Base-by-base conservation (phyloP, 1,140 invertebrate species). In the Himalopsyche phryganea region DNA sequence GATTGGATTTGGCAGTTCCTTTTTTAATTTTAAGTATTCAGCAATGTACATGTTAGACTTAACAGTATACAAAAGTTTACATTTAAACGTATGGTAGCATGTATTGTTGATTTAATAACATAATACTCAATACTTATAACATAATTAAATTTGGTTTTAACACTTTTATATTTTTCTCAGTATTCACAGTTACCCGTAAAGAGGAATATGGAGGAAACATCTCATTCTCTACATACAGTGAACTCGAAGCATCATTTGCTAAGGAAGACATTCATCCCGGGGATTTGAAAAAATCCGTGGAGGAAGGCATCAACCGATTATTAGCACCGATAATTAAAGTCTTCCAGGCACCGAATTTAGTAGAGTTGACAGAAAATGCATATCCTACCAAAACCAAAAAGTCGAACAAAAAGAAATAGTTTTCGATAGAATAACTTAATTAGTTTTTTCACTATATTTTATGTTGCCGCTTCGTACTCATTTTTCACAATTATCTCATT, bases 281-380 rank as follows among this genome's bases (percentile, higher is more conserved):
- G 36, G 96, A 98, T 80, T 80, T 99, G 50, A 98, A 98, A 77
- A 78, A 74, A 45, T 83, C 87, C 42, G 88, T 93, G 18, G 92
- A 92, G 76, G 71, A 78, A 59, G 90, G 91, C 63, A 87, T 99
- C 2, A 98, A 98, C 76, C 81, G 77, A 67, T 75, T 98, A 28
- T 75, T 99, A 47, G 90, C 90, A 57, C 95, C 96, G 19, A 91
- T 99, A 68, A 82, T 94, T 63, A 86, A 94, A 74, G 84, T 85
- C 67, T 98, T 98, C 72, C 83, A 90, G 63, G 74, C 83, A 57
- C 82, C 89, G 5, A 87, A 92, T 66, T 72, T 98, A 23, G 87
- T 91, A 71, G 80, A 78, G 66, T 67, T 83, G 17, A 74, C 78
- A 40, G 78, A 76, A 28, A 84, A 86, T 69, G 96, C 96, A 51